Evolutionary conservation across 2,797 vertebrate genomes (phyloP), one percentile per base, ranked within the genome.

Genomic region (Capromys pilorides): DNA sequence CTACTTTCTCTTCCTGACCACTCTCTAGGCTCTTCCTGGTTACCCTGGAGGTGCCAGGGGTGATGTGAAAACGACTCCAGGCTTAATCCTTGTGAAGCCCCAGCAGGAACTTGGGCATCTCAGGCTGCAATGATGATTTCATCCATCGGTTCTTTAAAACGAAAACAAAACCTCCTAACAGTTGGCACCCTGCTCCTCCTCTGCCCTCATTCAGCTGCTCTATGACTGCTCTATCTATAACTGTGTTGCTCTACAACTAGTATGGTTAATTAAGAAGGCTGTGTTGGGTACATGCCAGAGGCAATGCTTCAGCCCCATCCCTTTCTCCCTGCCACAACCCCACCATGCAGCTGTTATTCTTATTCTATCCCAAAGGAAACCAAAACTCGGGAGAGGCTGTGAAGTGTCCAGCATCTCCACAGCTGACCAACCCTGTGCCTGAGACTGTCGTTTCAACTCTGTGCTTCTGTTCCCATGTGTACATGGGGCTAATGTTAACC

Each of bases 221-320:
- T 54, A 54, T 54, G 22, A 1, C 54, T 36, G 54, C 6, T 7
- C 54, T 57, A 57, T 57, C 54, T 57, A 57, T 57, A 57, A 57
- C 54, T 57, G 18, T 57, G 4, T 78, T 67, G 21, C 24, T 16
- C 0, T 54, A 57, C 16, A 21, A 81, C 6, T 33, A 18, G 28
- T 7, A 31, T 2, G n/a, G 1, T 31, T 24, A 21, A n/a, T 33
- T 22, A 82, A 57, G 57, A 61, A n/a, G 0, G 11, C 51, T 3
- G 19, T 18, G 36, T 49, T 4, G n/a, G 67, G n/a, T 67, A n/a
- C 73, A 21, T 61, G 24, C 94, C 66, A 7, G 13, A 83, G 51
- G 61, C 10, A 5, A 3, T 14, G 1, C 0, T 28, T 8, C 4
- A 31, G 26, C 21, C 64, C 14, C 21, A 4, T 36, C 9, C 18